Evolutionary conservation across 2,888 invertebrate species (phyloP), one percentile per base, ranked within the genome.

Genomic region (Agrilus mali): DNA sequence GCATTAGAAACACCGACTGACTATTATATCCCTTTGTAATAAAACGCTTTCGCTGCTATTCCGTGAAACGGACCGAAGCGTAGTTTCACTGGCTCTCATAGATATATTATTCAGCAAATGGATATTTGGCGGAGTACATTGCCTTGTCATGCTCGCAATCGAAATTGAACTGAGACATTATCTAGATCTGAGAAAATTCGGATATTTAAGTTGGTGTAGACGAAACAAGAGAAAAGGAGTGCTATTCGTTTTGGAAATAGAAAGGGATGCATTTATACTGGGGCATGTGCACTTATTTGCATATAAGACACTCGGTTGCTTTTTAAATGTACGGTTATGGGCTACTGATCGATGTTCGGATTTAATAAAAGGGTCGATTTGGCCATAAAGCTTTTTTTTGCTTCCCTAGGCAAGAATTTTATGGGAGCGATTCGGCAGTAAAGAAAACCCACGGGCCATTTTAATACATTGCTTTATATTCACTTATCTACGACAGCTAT

Each of bases 131-230:
- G 53, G 47, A 61, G 61, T 63, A 61, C 61, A 62, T 60, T 63
- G 61, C 60, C 61, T 59, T 63, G 61, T 61, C 63, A 61, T 60
- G 58, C 56, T 58, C 58, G 58, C 61, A 59, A 60, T 60, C 57
- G 58, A 58, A 53, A 47, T 46, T 49, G 47, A 47, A 53, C 50
- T 49, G 57, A 59, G 60, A 61, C 60, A 60, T 56, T 56, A 54
- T 56, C 53, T 55, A 56, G 60, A 60, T 59, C 58, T 55, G 38
- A 45, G 43, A 38, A 41, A 37, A 41, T 43, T 43, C 32, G 27
- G 39, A 43, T 43, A 36, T 44, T 39, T 38, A 38, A 16, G 43
- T 47, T 45, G 33, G 40, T 34, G 33, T 45, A 36, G 43, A 45
- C 45, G 45, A 45, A 42, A 38, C 33, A 40, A 40, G 36, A 16